Percentiles rank a stretch among this genome's conserved stretches.
phyloP scores from a whole-genome alignment of 2,888 invertebrate species.

The Xestobium rufovillosum region DNA sequence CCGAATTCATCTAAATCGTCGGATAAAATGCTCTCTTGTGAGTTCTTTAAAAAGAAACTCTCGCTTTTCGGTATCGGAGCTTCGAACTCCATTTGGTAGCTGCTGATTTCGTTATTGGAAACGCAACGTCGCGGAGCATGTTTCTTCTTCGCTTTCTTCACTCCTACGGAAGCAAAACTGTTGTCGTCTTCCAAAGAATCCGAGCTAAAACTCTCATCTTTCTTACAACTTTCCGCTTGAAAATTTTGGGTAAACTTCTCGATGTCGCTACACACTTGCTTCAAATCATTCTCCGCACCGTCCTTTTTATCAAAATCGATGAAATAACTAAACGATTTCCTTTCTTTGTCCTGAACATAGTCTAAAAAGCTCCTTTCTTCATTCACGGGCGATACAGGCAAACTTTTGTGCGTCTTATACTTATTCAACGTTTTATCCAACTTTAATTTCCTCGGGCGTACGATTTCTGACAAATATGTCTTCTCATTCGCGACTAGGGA shows the following conservation, averaged over 20 bases:
- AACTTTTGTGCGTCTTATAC: constrained; percentile 55
- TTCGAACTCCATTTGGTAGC: constrained; percentile 39
- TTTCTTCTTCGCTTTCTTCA: constrained; percentile 40
- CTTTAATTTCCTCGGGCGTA: constrained; percentile 37
- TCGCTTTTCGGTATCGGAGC: constrained; percentile 54
- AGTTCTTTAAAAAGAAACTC: constrained; percentile 68
- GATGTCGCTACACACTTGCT: constrained; percentile 40
- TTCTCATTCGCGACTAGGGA: not conserved
- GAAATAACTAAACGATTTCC: constrained; percentile 60
- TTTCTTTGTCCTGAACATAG: constrained; percentile 31
- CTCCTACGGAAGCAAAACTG: constrained; percentile 41
- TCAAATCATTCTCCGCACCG: constrained; percentile 37
- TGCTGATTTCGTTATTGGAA: constrained; percentile 71
- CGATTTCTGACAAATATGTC: constrained; percentile 15
- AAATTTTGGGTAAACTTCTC: constrained; percentile 40
- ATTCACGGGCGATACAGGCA: constrained; percentile 75
- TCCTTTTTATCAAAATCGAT: constrained; percentile 51
- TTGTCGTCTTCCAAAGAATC: constrained; percentile 73
- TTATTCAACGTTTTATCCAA: constrained; percentile 39
- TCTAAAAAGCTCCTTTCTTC: constrained; percentile 53
- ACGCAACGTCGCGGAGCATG: constrained; percentile 59
- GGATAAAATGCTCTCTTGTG: constrained; percentile 72
- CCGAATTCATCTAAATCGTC: constrained; percentile 51
- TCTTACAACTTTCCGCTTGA: constrained; percentile 24
- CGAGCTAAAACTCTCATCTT: constrained; percentile 63